phyloP scores from a whole-genome alignment of 2,113 vertebrate species.

The Psophia crepitans region DNA sequence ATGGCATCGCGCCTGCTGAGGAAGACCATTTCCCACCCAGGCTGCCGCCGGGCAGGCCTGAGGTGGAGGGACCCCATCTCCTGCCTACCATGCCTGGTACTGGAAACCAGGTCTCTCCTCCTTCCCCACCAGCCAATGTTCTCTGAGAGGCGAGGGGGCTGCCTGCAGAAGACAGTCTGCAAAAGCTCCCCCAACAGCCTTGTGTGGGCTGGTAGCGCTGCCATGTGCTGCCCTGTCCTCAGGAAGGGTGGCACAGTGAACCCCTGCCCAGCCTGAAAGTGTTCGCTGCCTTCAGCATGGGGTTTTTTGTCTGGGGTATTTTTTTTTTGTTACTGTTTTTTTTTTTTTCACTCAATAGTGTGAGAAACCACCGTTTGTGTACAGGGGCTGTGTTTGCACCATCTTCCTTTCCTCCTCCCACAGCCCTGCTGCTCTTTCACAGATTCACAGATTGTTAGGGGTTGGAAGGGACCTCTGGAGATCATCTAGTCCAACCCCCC shows the following conservation, averaged over 20 bases:
- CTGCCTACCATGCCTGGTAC: fast-evolving
- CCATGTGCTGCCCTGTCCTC: background rate
- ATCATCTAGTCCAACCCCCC: too few relatives aligned
- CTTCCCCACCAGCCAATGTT: fast-evolving
- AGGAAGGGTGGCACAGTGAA: too few relatives aligned
- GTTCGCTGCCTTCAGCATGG: background rate
- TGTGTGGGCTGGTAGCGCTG: fast-evolving
- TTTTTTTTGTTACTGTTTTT: too few relatives aligned
- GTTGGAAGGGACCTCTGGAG: too few relatives aligned
- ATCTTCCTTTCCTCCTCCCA: fast-evolving
- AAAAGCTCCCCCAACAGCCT: background rate
- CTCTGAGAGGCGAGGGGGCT: fast-evolving
- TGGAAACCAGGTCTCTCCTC: fast-evolving
- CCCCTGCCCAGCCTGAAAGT: too few relatives aligned
- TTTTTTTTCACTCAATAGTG: background rate
- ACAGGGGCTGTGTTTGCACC: fast-evolving
- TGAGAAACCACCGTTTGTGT: background rate
- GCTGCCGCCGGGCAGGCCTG: background rate
- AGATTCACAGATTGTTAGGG: too few relatives aligned
- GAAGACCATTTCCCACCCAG: background rate
- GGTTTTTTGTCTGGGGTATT: too few relatives aligned
- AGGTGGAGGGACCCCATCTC: too few relatives aligned
- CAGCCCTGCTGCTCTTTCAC: background rate
- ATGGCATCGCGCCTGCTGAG: background rate
- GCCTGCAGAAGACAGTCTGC: background rate